Percentiles rank a stretch among this genome's conserved stretches.
Conservation (phyloP, 2,797 vertebrate genomes). For the Triplophysa yarkandensis region DNA sequence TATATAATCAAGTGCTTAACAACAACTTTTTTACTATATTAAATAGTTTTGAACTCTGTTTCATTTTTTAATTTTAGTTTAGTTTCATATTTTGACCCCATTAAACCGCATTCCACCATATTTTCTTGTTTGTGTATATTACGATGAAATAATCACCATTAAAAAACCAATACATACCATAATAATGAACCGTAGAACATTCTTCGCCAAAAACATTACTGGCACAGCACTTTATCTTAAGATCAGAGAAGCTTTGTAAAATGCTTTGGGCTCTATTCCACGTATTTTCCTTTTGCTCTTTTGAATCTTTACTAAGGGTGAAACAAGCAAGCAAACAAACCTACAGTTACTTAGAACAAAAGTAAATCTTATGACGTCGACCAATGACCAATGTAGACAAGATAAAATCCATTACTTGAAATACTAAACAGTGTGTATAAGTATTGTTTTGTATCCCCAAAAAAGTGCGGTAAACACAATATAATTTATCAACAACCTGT, state of each 20-base stretch:
- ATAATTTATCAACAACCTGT: too few relatives aligned
- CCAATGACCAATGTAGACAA: too few relatives aligned
- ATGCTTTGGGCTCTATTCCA: neutral
- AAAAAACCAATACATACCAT: slow-evolving; percentile 75
- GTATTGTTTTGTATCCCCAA: neutral
- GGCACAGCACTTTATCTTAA: slow-evolving; percentile 80
- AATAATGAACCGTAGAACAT: slow-evolving; percentile 82
- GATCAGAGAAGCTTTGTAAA: rapidly evolving
- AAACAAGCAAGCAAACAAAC: slow-evolving; percentile 11
- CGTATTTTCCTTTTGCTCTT: neutral
- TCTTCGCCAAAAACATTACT: slow-evolving; percentile 79
- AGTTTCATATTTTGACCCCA: too few relatives aligned
- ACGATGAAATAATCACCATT: neutral
- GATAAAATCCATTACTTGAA: too few relatives aligned
- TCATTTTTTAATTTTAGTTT: too few relatives aligned
- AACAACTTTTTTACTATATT: too few relatives aligned
- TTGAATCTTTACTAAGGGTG: neutral
- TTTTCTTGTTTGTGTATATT: neutral
- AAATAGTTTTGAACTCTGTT: too few relatives aligned
- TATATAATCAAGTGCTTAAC: too few relatives aligned
- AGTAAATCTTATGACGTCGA: neutral
- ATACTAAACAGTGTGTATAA: neutral
- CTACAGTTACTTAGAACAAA: neutral
- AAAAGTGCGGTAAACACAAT: too few relatives aligned
- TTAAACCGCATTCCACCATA: neutral